Conservation (phyloP, 2,797 vertebrate genomes). For the Margarornis squamiger region DNA sequence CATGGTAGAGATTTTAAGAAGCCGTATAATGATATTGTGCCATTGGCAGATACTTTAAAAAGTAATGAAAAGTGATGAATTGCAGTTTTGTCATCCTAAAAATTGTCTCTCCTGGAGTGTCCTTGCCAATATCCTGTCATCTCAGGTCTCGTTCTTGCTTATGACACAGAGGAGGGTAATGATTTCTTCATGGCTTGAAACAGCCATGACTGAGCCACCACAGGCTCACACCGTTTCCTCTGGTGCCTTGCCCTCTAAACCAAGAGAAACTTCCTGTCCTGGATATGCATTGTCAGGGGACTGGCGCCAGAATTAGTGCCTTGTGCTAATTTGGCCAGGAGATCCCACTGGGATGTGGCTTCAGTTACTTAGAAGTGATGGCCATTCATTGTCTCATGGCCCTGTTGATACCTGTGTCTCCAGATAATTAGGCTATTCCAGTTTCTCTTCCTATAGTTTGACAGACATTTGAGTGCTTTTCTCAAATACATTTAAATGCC, state of each 20-base stretch:
- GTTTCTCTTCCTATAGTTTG: not conserved
- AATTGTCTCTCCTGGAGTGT: not conserved
- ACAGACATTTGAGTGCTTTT: not conserved
- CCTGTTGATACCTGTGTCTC: too few relatives aligned
- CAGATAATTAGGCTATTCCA: not conserved
- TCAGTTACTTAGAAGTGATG: not conserved
- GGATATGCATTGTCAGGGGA: not conserved
- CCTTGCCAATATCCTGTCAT: not conserved
- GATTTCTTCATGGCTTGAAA: not conserved
- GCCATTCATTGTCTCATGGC: rapidly evolving
- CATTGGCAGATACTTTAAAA: not conserved
- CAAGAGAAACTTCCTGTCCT: not conserved
- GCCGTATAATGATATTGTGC: rapidly evolving
- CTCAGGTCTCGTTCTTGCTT: not conserved
- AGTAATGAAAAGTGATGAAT: not conserved
- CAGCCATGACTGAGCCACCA: not conserved
- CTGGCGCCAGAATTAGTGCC: not conserved
- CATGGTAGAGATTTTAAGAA: not conserved
- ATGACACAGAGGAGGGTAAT: not conserved
- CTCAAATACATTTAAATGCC: not conserved
- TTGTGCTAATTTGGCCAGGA: not conserved
- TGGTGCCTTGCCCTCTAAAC: not conserved
- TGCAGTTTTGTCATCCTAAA: not conserved
- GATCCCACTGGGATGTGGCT: not conserved
- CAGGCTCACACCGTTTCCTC: rapidly evolving